Conservation (phyloP, 1,140 invertebrate genomes). For the Lucilia sericata region DNA sequence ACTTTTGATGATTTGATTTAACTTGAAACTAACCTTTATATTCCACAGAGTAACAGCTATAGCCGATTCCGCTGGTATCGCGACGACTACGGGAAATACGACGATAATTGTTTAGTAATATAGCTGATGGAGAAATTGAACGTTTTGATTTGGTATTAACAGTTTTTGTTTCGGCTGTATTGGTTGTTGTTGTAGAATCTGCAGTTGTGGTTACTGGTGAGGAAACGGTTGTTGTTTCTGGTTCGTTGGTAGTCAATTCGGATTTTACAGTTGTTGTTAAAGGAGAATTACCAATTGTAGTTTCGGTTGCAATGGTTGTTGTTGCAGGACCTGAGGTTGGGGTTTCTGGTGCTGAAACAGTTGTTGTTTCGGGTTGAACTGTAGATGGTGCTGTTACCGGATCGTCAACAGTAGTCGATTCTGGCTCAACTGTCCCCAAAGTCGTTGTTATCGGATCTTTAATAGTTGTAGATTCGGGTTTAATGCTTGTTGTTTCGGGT, state of each 20-base stretch:
- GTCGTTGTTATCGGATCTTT: not conserved
- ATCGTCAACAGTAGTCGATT: not conserved
- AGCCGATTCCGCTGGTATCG: slow-evolving; percentile 3
- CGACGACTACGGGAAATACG: slow-evolving; percentile 42
- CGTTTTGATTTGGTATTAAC: not conserved
- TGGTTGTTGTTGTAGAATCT: too few species aligned
- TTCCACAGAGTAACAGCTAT: slow-evolving; percentile 55
- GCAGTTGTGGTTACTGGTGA: not conserved
- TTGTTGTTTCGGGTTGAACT: not conserved
- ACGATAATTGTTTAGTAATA: slow-evolving; percentile 50
- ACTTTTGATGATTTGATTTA: too few species aligned
- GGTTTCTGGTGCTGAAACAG: not conserved
- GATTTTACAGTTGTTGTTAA: not conserved
- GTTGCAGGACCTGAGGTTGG: slow-evolving; percentile 27
- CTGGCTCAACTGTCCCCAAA: not conserved
- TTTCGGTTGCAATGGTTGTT: not conserved
- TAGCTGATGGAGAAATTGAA: not conserved
- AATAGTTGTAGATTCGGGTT: not conserved
- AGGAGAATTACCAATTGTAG: not conserved
- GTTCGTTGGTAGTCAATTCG: not conserved
- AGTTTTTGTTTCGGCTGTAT: not conserved
- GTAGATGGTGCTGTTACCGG: not conserved
- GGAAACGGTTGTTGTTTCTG: not conserved
- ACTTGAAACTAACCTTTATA: slow-evolving; percentile 48
- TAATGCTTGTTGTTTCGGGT: not conserved